Conservation (phyloP, 2,888 invertebrate species). For the Spodoptera exigua region DNA sequence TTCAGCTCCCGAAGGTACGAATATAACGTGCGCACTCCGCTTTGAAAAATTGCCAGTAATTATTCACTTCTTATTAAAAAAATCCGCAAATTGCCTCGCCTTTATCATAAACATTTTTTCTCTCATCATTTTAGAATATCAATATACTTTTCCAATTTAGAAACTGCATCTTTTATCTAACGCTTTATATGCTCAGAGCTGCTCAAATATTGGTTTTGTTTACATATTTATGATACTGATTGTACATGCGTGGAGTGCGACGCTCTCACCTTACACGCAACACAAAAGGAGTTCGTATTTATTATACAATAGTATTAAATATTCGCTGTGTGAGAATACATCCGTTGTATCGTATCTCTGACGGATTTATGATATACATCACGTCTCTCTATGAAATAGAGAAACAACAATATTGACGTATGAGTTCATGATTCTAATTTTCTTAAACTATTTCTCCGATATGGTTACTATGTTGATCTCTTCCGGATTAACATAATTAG, state of each 20-base stretch:
- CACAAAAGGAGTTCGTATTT: conserved; percentile 40
- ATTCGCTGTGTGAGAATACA: conserved; percentile 25
- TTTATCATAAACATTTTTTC: conserved; percentile 32
- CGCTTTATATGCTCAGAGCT: conserved; percentile 16
- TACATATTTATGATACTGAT: conserved; percentile 48
- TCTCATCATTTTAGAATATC: conserved; percentile 5
- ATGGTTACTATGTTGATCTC: too few species aligned
- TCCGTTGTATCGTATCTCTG: conserved; percentile 25
- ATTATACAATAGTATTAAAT: conserved; percentile 49
- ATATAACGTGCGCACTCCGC: conserved; percentile 34
- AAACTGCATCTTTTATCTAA: conserved; percentile 32
- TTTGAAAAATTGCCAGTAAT: conserved; percentile 35
- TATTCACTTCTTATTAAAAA: conserved; percentile 44
- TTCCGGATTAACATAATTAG: too few species aligned
- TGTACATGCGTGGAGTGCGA: conserved; percentile 37
- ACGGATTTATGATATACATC: conserved; percentile 28
- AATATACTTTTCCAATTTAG: conserved; percentile 12
- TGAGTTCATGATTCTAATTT: neutral
- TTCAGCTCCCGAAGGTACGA: conserved; percentile 33
- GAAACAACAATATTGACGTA: conserved; percentile 11
- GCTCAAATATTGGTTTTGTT: conserved; percentile 34
- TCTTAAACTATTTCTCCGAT: too few species aligned
- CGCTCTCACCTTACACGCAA: conserved; percentile 21
- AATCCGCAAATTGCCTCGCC: conserved; percentile 11
- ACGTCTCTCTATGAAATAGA: conserved; percentile 17